Percentiles rank a stretch among this genome's conserved stretches.
Evolutionary conservation across 2,113 vertebrate genomes (phyloP).

Genomic region (Sceloporus tristichus): DNA sequence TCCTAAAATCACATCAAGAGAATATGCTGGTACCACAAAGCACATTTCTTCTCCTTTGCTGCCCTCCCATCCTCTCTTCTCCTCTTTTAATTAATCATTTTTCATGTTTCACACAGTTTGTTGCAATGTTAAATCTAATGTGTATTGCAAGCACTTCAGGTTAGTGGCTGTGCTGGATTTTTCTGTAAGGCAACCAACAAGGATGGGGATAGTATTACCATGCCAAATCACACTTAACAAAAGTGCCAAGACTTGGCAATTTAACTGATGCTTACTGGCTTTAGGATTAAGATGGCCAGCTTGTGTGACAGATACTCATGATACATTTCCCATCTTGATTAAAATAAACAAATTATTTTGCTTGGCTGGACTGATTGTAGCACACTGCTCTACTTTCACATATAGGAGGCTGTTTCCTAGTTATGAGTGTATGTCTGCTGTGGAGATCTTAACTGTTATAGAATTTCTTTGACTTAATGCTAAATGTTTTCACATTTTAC

Average conservation of each 20-base stretch:
- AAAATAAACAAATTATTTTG: conserved; percentile 1
- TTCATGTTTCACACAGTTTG: not conserved
- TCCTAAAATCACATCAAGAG: not conserved
- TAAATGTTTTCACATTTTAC: not conserved
- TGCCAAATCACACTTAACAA: not conserved
- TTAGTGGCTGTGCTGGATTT: not conserved
- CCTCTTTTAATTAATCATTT: conserved; percentile 1
- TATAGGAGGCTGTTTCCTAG: conserved; percentile 21
- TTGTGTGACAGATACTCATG: not conserved
- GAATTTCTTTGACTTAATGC: not conserved
- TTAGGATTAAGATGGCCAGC: conserved; percentile 3
- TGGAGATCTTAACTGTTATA: not conserved
- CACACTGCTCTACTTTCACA: fast-evolving
- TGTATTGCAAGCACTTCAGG: conserved; percentile 32
- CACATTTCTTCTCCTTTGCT: not conserved
- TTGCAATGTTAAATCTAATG: conserved; percentile 24
- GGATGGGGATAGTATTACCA: not conserved
- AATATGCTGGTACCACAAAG: not conserved
- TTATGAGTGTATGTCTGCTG: not conserved
- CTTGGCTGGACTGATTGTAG: not conserved
- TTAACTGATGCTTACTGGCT: no score
- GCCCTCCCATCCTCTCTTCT: conserved; percentile 1
- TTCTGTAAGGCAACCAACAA: conserved; percentile 12
- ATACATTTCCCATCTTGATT: not conserved
- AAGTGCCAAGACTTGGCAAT: conserved; percentile 16